phyloP scores from a whole-genome alignment of 2,797 vertebrate genomes.

The Trichosurus vulpecula region DNA sequence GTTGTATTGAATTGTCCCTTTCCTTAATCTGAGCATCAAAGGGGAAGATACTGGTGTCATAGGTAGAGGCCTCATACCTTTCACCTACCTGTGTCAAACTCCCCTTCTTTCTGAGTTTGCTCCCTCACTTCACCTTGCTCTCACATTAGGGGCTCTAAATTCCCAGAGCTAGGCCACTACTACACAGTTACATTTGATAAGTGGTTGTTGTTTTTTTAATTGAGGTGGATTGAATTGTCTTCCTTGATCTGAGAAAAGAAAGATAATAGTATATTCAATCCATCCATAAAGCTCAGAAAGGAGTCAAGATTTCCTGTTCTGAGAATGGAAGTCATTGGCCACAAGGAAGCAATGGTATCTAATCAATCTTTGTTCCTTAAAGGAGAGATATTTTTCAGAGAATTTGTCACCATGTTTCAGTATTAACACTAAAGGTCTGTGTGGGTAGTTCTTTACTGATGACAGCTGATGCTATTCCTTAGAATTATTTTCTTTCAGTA shows the following conservation, averaged over 20 bases:
- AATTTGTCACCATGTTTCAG: background rate
- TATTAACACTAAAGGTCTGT: background rate
- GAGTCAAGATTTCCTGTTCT: background rate
- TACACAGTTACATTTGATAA: background rate
- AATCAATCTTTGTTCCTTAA: background rate
- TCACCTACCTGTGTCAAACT: background rate
- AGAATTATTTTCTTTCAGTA: background rate
- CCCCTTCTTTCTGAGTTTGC: background rate
- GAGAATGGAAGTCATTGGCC: background rate
- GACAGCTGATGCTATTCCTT: background rate
- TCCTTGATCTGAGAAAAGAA: background rate
- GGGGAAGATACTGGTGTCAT: background rate
- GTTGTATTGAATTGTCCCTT: background rate
- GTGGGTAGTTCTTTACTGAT: background rate
- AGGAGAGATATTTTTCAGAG: background rate
- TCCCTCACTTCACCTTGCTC: background rate
- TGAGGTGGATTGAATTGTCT: background rate
- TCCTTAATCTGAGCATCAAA: background rate
- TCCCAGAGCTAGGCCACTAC: background rate
- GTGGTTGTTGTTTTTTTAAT: background rate
- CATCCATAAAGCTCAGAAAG: background rate
- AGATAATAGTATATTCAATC: background rate
- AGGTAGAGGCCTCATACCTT: background rate
- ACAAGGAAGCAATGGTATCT: background rate
- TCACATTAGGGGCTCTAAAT: background rate